Evolutionary conservation across 2,113 vertebrate species (phyloP), one percentile per base, ranked within the genome.

Genomic region (Caloenas nicobarica): DNA sequence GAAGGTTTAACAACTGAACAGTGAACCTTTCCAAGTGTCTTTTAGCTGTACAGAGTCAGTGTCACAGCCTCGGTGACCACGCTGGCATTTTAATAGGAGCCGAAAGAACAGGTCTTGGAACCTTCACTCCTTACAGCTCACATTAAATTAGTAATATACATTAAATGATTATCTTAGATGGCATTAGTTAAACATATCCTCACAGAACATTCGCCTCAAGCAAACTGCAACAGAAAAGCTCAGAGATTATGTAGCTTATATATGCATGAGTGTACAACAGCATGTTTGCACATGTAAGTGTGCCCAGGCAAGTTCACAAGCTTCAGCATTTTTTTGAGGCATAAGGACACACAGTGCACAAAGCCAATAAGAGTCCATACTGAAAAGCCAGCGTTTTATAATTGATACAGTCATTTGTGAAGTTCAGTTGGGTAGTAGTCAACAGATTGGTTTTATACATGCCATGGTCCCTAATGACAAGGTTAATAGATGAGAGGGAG

Each of bases 161-260:
- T 94, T 91, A 96, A 93, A 81, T 36, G 58, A 31, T 81, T 81
- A 86, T 70, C 65, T 89, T 61, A 66, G 89, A 18, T 70, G 83
- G 91, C 93, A 92, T 93, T 36, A 93, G 65, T 93, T 95, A 95
- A 96, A 91, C 62, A 86, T 66, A 40, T 82, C 36, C 89, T 86
- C 33, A 13, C 69, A 96, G 91, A 91, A 85, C 87, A 57, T 71
- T 78, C 50, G 89, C 92, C 91, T 93, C 76, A 16, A 93, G 91
- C 79, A 29, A 85, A 69, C 34, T 42, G 68, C 78, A 73, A 62
- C 40, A 11, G 66, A 17, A 38, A 16, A 69, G 57, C 62, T 25
- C 29, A 29, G 33, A 36, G 19, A 57, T n/a, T 58, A 26, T 26
- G 73, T 9, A 82, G 74, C 68, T 95, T 61, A 51, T 25, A 44